These are phyloP conservation scores for Ophioninae sp. DNA, from an alignment of 2,888 invertebrate species.

Conservation along the genomic window DNA sequence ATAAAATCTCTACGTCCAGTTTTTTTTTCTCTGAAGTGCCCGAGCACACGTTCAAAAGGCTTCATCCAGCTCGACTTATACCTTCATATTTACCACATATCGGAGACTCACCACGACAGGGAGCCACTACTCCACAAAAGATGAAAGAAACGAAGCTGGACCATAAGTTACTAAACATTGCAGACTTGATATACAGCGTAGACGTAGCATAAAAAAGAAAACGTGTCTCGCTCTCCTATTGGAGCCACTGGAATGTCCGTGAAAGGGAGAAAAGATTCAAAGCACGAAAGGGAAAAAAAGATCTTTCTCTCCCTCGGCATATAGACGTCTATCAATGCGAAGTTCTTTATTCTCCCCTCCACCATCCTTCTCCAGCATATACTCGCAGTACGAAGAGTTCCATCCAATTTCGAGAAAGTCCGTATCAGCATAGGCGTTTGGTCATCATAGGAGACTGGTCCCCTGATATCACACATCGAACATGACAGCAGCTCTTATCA, in stretches of 20 bases:
- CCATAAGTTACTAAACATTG: too few relatives aligned
- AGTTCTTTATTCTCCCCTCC: slow-evolving; percentile 10
- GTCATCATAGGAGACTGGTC: slow-evolving; percentile 37
- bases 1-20: too few relatives aligned
- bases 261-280: slow-evolving; percentile 13
- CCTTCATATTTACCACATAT: too few relatives aligned
- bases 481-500: slow-evolving; percentile 24
- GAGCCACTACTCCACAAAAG: too few relatives aligned
- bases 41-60: too few relatives aligned
- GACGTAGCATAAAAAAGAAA: slow-evolving; percentile 34
- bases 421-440: slow-evolving; percentile 58
- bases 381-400: slow-evolving; percentile 42
- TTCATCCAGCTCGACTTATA: too few relatives aligned
- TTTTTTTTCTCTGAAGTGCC: too few relatives aligned
- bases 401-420: slow-evolving; percentile 62
- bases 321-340: slow-evolving; percentile 4
- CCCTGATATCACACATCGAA: slow-evolving; percentile 37
- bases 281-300: slow-evolving; percentile 28
- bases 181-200: background rate
- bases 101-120: too few relatives aligned
- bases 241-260: slow-evolving; percentile 44
- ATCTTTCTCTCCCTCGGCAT: slow-evolving; percentile 25
- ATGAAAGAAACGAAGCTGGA: background rate
- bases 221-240: background rate
- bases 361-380: slow-evolving; percentile 20